Evolutionary conservation across 2,888 invertebrate genomes (phyloP), one percentile per base, ranked within the genome.

Genomic region (Temnothorax unifasciatus): DNA sequence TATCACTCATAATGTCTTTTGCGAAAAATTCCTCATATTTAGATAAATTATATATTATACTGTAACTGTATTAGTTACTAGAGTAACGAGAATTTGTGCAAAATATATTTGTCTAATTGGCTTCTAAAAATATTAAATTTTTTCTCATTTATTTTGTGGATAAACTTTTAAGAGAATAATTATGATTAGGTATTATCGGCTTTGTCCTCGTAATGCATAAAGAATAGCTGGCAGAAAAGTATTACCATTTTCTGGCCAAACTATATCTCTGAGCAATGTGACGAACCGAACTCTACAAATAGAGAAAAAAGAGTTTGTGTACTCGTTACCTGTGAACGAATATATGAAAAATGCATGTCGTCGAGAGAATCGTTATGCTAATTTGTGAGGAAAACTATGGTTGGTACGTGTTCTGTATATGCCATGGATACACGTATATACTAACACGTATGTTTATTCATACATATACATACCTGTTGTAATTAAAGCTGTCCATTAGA

Each of bases 271-370:
- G 57, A 76, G 13, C 52, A 13, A n/a, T 50, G 18, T 66, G 76
- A 76, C 52, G 38, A 50, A 6, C 15, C n/a, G 21, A 66, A 34
- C 8, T 76, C 3, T 38, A 18, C 25, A 66, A 68, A 47, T 18
- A 54, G 44, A 73, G 11, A 29, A 68, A 75, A 41, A 59, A 52
- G 15, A n/a, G 81, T 73, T 84, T 82, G 83, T 63, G 69, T 81
- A 85, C 69, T 87, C 86, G 84, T 89, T 87, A 87, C 84, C 71
- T 50, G n/a, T 59, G 81, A 76, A 81, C 77, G 85, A 79, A 66
- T 82, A 41, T 85, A 90, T 90, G 90, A 90, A 90, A 90, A 90
- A 90, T 90, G 90, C 87, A 90, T 90, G 88, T 83, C 77, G 87
- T 85, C 83, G 86, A 84, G 85, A 90, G 88, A 84, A 90, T 88